phyloP scores from a whole-genome alignment of 1,140 invertebrate genomes.

The Helicoverpa armigera region DNA sequence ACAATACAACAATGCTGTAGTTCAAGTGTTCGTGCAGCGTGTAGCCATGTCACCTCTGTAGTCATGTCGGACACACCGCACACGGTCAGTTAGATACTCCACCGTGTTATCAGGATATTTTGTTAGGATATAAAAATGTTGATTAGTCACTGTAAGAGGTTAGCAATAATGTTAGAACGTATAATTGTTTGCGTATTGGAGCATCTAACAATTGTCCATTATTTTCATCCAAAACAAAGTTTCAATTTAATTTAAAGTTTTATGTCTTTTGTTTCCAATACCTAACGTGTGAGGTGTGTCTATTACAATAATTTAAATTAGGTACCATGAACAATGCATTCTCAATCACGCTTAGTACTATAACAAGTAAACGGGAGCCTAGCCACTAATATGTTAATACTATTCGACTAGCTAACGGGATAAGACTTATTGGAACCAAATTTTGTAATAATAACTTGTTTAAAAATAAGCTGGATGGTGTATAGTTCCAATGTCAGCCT shows the following conservation, averaged over 20 bases:
- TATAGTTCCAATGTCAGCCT: neutral
- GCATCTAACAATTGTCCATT: neutral
- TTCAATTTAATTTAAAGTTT: neutral
- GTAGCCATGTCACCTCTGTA: too few species aligned
- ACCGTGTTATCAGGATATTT: neutral
- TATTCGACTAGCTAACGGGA: neutral
- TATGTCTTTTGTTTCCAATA: neutral
- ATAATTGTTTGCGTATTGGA: neutral
- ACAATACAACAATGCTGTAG: too few species aligned
- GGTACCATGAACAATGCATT: neutral
- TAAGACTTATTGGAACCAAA: neutral
- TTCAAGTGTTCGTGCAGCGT: too few species aligned
- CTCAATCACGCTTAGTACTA: neutral
- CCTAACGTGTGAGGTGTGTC: conserved; percentile 8
- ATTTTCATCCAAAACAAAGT: neutral
- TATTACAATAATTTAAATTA: conserved; percentile 14
- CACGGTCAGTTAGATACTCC: neutral
- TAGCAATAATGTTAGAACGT: neutral
- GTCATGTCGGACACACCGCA: neutral
- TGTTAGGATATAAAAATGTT: neutral
- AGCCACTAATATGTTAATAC: conserved; percentile 6
- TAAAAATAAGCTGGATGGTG: neutral
- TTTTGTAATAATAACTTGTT: too few species aligned
- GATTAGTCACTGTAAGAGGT: conserved; percentile 8
- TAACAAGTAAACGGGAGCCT: conserved; percentile 11